Conservation (phyloP, 2,888 invertebrate species). For the Unio pictorum region DNA sequence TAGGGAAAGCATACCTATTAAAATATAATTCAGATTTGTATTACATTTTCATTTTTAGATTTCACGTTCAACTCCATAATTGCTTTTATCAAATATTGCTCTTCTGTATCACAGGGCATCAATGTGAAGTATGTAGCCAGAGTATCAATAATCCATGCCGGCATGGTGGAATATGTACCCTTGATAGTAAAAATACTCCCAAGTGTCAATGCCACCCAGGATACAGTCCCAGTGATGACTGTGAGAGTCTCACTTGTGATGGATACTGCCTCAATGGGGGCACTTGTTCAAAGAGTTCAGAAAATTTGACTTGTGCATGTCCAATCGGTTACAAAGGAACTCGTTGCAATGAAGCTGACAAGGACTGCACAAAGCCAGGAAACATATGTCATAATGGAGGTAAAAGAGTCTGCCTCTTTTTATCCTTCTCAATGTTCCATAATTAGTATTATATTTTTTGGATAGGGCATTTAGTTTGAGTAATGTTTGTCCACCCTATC, state of each 20-base stretch:
- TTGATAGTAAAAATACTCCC: conserved; percentile 14
- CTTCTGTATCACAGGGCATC: background rate
- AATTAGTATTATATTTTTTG: no score
- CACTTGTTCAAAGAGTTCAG: conserved; percentile 12
- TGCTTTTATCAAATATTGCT: background rate
- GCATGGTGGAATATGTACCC: conserved; percentile 43
- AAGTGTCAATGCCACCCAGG: conserved; percentile 37
- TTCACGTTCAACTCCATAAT: no score
- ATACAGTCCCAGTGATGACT: conserved; percentile 31
- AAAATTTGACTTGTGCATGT: conserved; percentile 24
- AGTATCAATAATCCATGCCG: background rate
- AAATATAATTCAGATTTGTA: no score
- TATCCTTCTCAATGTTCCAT: no score
- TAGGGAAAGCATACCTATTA: no score
- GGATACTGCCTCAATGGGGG: conserved; percentile 33
- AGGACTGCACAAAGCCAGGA: conserved; percentile 16
- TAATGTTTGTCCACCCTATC: no score
- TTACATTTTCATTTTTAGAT: no score
- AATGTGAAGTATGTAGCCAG: background rate
- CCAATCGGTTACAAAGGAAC: conserved; percentile 17
- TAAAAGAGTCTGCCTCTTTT: conserved; percentile 2
- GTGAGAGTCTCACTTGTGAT: conserved; percentile 36
- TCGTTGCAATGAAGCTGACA: conserved; percentile 14
- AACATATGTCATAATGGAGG: conserved; percentile 35
- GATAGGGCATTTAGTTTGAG: no score